Evolutionary conservation across 2,888 invertebrate genomes (phyloP), one percentile per base, ranked within the genome.

Genomic region (Dynastes maya): DNA sequence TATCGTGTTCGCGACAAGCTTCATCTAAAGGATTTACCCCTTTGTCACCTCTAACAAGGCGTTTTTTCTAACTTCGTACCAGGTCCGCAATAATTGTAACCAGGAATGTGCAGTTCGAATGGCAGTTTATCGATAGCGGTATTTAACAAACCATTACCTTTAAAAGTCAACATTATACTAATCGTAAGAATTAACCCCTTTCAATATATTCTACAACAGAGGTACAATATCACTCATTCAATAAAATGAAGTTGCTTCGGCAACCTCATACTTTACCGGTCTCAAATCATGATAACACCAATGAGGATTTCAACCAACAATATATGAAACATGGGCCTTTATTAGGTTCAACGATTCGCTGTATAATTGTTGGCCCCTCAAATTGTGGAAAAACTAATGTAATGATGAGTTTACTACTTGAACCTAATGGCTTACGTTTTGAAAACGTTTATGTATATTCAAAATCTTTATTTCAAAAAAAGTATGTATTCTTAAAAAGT

Each of bases 311-410:
- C 16, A 16, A 16, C 16, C 16, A 16, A 16, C 16, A 16, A 16
- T 16, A 49, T 2, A 2, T 45, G 22, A 16, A 8, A 9, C n/a
- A 16, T 8, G 16, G 40, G 40, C 68, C n/a, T 71, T 37, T n/a
- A 40, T 2, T 64, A 71, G 3, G 58, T 63, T 22, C 16, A 16
- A 74, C 72, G 3, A 11, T 74, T 16, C 72, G 74, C 2, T 74
- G 74, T 22, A 74, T 87, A n/a, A 83, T 88, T 78, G 81, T 84
- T 13, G 87, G 87, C 13, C 86, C 86, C 58, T 85, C 85, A 16
- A 86, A 85, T 78, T 86, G 84, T 80, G 87, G 88, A 2, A 88
- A 88, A 83, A 86, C 86, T 8, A 87, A 88, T 79, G 81, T 85
- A 3, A 82, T 87, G 76, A 64, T 87, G 2, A 81, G 82, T 76